A percentile compares a stretch with the other conserved stretches of the same genome.
These are phyloP conservation scores for Drosophila trapezifrons DNA, from an alignment of 1,140 invertebrate species.

Conservation along the genomic window DNA sequence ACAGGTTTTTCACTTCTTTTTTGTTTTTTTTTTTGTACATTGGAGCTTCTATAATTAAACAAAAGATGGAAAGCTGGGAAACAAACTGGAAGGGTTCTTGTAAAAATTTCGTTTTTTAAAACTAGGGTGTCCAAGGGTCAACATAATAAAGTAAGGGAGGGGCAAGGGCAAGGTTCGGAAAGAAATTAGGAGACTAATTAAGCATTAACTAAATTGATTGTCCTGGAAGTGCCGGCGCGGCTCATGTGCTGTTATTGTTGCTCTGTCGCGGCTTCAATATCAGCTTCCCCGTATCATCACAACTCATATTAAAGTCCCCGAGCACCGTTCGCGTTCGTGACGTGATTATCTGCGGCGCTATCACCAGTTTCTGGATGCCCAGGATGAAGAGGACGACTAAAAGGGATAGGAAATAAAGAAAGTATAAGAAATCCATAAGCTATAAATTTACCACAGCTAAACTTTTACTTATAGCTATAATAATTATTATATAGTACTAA, in stretches of 20 bases:
- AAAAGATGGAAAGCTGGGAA: slow-evolving; percentile 17
- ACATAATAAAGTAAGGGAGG: slow-evolving; percentile 18
- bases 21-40: slow-evolving; percentile 39
- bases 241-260: slow-evolving; percentile 83
- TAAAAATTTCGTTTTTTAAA: slow-evolving; percentile 48
- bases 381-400: slow-evolving; percentile 94
- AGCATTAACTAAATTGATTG: slow-evolving; percentile 52
- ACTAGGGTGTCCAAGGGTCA: slow-evolving; percentile 46
- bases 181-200: slow-evolving; percentile 24
- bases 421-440: not conserved
- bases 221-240: slow-evolving; percentile 18
- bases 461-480: too few species aligned
- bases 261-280: slow-evolving; percentile 92
- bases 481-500: too few species aligned
- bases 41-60: slow-evolving; percentile 67
- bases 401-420: too few species aligned
- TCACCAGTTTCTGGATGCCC: slow-evolving; percentile 97
- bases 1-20: slow-evolving; percentile 37
- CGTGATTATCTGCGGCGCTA: slow-evolving; percentile 98
- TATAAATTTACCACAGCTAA: too few species aligned
- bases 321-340: slow-evolving; percentile 94
- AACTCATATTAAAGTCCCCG: slow-evolving; percentile 98
- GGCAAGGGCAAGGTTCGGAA: slow-evolving; percentile 17
- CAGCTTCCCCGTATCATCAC: slow-evolving; percentile 97
- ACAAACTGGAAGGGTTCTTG: slow-evolving; percentile 8